phyloP scores from a whole-genome alignment of 2,888 invertebrate species.

The Girardia tigrina region DNA sequence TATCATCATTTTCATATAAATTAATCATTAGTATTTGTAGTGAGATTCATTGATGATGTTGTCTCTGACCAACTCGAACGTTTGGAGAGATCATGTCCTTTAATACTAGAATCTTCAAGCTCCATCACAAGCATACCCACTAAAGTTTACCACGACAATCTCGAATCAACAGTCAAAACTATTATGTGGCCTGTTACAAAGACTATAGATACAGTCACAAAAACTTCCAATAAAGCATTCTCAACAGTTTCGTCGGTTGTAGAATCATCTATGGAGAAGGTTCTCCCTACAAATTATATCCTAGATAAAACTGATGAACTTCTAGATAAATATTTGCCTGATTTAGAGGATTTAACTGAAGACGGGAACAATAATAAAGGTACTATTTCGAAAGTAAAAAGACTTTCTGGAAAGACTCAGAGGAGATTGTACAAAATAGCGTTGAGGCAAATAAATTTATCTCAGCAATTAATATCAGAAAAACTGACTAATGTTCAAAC shows the following conservation, averaged over 20 bases:
- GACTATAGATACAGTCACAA: neutral
- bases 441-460: neutral
- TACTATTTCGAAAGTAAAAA: neutral
- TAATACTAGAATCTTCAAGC: neutral
- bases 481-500: no score
- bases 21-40: no score
- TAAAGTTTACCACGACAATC: conserved; percentile 5
- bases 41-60: neutral
- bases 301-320: neutral
- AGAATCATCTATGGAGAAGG: neutral
- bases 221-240: neutral
- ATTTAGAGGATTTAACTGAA: neutral
- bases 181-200: neutral
- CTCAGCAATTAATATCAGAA: neutral
- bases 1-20: neutral
- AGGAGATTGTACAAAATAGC: neutral
- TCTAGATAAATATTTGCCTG: neutral
- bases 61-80: neutral
- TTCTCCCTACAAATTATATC: neutral
- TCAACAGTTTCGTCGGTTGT: neutral
- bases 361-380: neutral
- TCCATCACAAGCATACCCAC: neutral
- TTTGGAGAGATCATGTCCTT: neutral
- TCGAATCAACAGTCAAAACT: neutral
- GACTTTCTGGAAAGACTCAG: neutral